phyloP scores from a whole-genome alignment of 2,113 vertebrate genomes.

The Anthoscopus minutus region DNA sequence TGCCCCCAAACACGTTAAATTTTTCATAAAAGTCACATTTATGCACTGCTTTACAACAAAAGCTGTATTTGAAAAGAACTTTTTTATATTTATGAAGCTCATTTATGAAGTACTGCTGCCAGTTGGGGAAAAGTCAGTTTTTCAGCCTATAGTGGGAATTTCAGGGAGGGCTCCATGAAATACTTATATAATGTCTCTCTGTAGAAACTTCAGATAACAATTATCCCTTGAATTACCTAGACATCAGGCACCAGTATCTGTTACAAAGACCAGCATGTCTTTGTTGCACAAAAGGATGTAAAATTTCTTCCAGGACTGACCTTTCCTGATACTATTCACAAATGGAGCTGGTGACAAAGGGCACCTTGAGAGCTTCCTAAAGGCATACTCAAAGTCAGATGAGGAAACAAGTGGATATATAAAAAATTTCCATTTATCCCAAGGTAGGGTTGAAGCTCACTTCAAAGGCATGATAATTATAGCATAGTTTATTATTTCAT shows the following conservation, averaged over 20 bases:
- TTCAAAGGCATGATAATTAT: not conserved
- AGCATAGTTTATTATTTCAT: not conserved
- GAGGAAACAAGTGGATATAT: not conserved
- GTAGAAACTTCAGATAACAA: not conserved
- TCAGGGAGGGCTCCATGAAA: not conserved
- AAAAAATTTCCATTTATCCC: not conserved
- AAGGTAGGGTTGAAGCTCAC: not conserved
- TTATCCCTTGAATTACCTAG: not conserved
- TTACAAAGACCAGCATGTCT: not conserved
- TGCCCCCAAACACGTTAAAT: not conserved
- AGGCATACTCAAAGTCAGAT: not conserved
- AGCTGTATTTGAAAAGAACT: not conserved
- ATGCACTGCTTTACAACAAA: not conserved
- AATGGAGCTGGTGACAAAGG: not conserved
- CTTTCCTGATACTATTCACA: not conserved
- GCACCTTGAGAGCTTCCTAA: not conserved
- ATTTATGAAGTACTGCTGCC: not conserved
- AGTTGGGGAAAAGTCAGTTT: not conserved
- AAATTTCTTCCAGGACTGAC: not conserved
- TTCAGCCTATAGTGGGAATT: not conserved
- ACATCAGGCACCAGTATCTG: not conserved
- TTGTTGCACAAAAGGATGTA: not conserved
- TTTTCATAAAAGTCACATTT: not conserved
- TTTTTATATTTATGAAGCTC: not conserved
- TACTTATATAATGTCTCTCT: not conserved